Conservation (phyloP, 2,888 invertebrate species). For the Belgica antarctica region DNA sequence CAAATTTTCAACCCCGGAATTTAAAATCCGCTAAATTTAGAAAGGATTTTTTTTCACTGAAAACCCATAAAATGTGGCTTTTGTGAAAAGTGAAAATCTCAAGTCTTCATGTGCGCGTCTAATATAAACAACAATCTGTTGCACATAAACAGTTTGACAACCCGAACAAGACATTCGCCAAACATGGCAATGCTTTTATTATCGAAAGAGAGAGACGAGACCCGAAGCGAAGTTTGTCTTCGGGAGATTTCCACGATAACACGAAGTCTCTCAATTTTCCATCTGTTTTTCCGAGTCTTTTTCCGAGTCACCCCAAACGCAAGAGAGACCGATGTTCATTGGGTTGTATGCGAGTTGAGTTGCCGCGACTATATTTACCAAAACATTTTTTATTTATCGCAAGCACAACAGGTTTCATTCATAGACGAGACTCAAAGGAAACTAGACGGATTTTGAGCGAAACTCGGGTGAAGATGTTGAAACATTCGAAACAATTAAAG, state of each 20-base stretch:
- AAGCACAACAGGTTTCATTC: constrained; percentile 43
- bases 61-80: no score
- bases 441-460: constrained; percentile 7
- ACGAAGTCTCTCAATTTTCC: constrained; percentile 5
- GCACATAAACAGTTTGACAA: constrained; percentile 31
- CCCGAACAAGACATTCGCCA: constrained; percentile 28
- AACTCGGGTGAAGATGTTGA: neutral
- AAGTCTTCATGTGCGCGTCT: neutral
- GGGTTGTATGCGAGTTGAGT: constrained; percentile 7
- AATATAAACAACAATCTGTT: constrained; percentile 38
- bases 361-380: constrained; percentile 10
- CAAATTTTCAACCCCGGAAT: no score
- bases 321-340: neutral
- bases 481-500: neutral
- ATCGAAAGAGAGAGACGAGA: constrained; percentile 10
- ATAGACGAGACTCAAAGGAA: constrained; percentile 34
- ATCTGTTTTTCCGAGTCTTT: constrained; percentile 28
- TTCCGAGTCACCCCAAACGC: neutral
- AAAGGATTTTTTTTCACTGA: no score
- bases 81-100: no score
- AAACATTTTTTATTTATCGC: constrained; percentile 39
- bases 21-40: no score
- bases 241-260: neutral
- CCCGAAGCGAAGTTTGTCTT: neutral
- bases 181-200: constrained; percentile 38